Evolutionary conservation across 2,888 invertebrate genomes (phyloP), one percentile per base, ranked within the genome.

Genomic region (Caenorhabditis uteleia): DNA sequence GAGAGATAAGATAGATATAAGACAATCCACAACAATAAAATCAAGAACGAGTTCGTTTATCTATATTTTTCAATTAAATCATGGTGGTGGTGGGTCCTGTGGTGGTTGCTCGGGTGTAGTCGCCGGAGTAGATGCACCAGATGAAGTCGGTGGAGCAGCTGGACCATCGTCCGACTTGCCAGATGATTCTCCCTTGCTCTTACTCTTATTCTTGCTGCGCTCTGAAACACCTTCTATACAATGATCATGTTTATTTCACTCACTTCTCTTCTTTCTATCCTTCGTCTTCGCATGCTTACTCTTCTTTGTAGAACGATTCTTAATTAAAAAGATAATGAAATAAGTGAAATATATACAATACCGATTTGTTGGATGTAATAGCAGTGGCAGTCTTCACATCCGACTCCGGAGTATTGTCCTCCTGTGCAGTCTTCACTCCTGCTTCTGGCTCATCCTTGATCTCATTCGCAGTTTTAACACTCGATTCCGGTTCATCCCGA

Each of bases 271-370:
- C 8, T 39, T n/a, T 39, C 39, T n/a, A 8, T n/a, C 39, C 20
- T 20, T 94, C 31, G 7, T 29, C 7, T 29, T 29, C 14, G 7
- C 14, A 29, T 12, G 8, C 31, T 29, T 29, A 7, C 31, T 29
- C 7, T 29, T 29, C 31, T 29, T 29, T 29, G 31, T 10, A 10
- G 31, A 29, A 29, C 31, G 31, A 7, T 29, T 12, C 14, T 29
- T 10, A 29, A 29, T 10, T 10, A 10, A 10, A 29, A 29, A 29
- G 31, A 12, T 10, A 29, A 29, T 10, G 14, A 29, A n/a, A n/a
- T n/a, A n/a, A n/a, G n/a, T n/a, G n/a, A n/a, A n/a, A n/a, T n/a
- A n/a, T n/a, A n/a, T n/a, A n/a, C n/a, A n/a, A n/a, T n/a, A 7
- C 31, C 31, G 14, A 29, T 29, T 29, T 29, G 7, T 29, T 29